These are phyloP conservation scores for Noctua janthe DNA, from an alignment of 2,888 invertebrate species.

Conservation along the genomic window DNA sequence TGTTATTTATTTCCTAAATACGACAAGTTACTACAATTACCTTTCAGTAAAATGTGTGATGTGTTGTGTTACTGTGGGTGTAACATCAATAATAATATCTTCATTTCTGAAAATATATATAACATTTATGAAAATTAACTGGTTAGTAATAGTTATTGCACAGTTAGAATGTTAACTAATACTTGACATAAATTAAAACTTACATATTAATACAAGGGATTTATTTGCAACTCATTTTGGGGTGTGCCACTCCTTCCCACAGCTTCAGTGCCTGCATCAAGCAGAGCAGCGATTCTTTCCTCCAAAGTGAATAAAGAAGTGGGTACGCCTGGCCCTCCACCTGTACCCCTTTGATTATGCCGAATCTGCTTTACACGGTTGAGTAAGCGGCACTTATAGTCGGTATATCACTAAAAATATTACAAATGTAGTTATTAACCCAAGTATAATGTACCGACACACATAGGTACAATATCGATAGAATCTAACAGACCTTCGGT, in stretches of 20 bases:
- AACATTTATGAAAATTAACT: neutral
- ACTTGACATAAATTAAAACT: neutral
- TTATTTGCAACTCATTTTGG: constrained; percentile 10
- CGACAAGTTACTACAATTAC: no score
- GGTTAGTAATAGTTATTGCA: neutral
- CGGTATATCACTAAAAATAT: neutral
- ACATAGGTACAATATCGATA: no score
- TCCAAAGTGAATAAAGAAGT: neutral
- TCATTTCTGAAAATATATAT: constrained; percentile 1
- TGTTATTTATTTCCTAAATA: no score
- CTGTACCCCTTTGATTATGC: neutral
- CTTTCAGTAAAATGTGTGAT: no score
- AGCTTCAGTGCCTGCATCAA: neutral
- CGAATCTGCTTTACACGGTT: neutral
- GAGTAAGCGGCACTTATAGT: neutral
- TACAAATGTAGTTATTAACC: neutral
- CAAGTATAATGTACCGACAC: no score
- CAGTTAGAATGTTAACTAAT: neutral
- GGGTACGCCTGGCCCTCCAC: neutral
- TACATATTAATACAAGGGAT: constrained; percentile 5
- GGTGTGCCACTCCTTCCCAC: constrained; percentile 10
- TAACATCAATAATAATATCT: neutral
- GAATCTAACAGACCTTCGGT: no score
- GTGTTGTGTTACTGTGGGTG: no score
- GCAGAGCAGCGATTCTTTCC: neutral